These are phyloP conservation scores for Acanthiza pusilla DNA, from an alignment of 2,797 vertebrate genomes.

Conservation along the genomic window DNA sequence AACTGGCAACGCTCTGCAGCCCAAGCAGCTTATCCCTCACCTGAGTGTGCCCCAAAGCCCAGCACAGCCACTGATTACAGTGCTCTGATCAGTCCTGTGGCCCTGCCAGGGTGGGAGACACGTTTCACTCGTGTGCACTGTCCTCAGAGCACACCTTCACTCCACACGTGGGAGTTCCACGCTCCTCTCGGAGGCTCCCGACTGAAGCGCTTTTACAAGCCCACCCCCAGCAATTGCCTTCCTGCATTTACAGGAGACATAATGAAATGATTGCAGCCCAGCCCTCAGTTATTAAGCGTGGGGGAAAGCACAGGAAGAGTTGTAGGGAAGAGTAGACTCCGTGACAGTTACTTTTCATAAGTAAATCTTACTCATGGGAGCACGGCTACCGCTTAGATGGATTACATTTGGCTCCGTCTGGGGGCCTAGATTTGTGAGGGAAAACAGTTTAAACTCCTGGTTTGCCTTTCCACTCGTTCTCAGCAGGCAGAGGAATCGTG, in stretches of 20 bases:
- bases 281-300: not conserved
- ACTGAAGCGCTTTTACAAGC: not conserved
- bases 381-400: not conserved
- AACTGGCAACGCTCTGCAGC: not conserved
- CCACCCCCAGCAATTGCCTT: not conserved
- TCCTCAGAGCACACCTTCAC: fast-evolving
- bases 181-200: not conserved
- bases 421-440: not conserved
- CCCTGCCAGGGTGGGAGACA: no score
- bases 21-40: not conserved
- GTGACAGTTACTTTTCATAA: not conserved
- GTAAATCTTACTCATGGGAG: not conserved
- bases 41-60: not conserved
- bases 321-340: not conserved
- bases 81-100: not conserved
- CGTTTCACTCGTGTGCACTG: not conserved
- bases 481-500: not conserved
- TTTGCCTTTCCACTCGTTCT: not conserved
- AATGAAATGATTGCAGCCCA: not conserved
- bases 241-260: not conserved
- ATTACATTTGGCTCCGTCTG: not conserved
- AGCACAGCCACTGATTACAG: not conserved
- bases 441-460: conserved; percentile 24
- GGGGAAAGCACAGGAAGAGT: not conserved
- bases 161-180: fast-evolving